Evolutionary conservation across 1,140 invertebrate species (phyloP).

Genomic region (Psilanteris sp.): DNA sequence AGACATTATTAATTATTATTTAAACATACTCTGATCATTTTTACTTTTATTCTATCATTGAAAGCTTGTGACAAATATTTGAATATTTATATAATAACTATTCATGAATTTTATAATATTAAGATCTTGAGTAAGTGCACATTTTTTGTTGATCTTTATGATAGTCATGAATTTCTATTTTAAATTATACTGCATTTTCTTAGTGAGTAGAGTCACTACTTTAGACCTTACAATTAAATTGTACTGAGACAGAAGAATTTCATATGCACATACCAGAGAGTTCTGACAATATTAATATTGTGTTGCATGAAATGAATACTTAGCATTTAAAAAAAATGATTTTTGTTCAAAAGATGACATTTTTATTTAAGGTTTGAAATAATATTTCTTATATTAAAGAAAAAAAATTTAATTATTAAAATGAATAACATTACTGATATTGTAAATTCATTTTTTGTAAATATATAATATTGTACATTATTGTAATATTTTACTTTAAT

Average conservation of each 20-base stretch:
- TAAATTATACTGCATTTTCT: conserved; percentile 33
- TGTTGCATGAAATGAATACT: conserved; percentile 52
- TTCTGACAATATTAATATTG: conserved; percentile 68
- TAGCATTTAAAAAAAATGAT: background rate
- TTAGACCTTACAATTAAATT: conserved; percentile 67
- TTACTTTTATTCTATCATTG: too few species aligned
- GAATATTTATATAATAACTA: conserved; percentile 5
- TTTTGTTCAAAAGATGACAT: too few species aligned
- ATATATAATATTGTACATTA: too few species aligned
- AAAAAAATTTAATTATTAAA: too few species aligned
- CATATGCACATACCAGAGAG: conserved; percentile 65
- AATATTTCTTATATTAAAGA: conserved; percentile 7
- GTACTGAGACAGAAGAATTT: conserved; percentile 46
- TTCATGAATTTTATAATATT: conserved; percentile 9
- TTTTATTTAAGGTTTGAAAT: too few species aligned
- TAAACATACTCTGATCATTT: too few species aligned
- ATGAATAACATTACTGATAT: too few species aligned
- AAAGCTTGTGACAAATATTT: too few species aligned
- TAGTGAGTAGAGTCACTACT: conserved; percentile 49
- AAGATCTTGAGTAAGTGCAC: conserved; percentile 5
- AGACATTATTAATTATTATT: too few species aligned
- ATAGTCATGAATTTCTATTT: conserved; percentile 10
- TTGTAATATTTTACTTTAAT: too few species aligned
- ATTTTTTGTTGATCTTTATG: conserved; percentile 26
- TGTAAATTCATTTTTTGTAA: too few species aligned